Evolutionary conservation across 2,113 vertebrate species (phyloP), one percentile per base, ranked within the genome.

Genomic region (Gymnogyps californianus): DNA sequence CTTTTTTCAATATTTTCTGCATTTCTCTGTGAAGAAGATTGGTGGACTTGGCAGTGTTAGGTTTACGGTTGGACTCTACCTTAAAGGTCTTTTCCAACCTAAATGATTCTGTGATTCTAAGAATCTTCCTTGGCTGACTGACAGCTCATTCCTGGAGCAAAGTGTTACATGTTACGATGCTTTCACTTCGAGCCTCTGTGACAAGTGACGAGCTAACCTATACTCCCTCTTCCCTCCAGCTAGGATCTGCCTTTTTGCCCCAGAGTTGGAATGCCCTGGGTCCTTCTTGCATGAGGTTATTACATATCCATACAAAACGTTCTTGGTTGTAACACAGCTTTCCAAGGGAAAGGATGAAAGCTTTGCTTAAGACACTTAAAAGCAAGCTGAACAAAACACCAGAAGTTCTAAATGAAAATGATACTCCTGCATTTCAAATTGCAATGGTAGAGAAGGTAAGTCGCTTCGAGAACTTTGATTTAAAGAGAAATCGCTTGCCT

Each of bases 121-220:
- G 31, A 85, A 49, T 74, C 36, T 77, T 80, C 54, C 40, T 82
- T 51, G n/a, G 58, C 31, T 90, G 78, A 83, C 14, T 2, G 32
- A 80, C 24, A 83, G 44, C 16, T 79, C 54, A 49, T 49, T 85
- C 34, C 49, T 15, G 58, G 28, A 90, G 28, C 5, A 10, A 59
- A 52, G 31, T 20, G 12, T 57, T 79, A 29, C 0, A 0, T 36
- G 26, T 25, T 74, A 80, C 0, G 2, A 70, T 17, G n/a, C 16
- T 64, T 94, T 51, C n/a, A 61, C 21, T 47, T 34, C 0, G 10
- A 88, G 26, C 34, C 44, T 47, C 61, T 46, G 22, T 72, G 72
- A 84, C 34, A 76, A 87, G 58, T 29, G 34, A 83, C 57, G 76
- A 61, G 18, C 26, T 94, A 86, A 49, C 10, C 14, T 38, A 9